Evolutionary conservation across 2,797 vertebrate species (phyloP).

Genomic region (Micromesistius poutassou): DNA sequence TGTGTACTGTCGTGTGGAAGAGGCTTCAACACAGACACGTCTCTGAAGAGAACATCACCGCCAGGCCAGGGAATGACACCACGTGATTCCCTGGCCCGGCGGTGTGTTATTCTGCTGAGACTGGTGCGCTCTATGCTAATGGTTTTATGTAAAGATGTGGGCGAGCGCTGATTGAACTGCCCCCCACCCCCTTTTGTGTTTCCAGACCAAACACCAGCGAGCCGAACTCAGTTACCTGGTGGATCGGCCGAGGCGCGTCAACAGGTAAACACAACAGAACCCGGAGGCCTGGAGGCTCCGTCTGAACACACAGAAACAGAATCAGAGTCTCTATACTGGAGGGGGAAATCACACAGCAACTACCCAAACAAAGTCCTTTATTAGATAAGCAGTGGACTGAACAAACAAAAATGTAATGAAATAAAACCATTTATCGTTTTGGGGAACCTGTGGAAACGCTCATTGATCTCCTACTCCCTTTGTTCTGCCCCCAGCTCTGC

Average conservation of each 20-base stretch:
- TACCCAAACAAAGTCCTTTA: not conserved
- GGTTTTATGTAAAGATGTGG: constrained; percentile 3
- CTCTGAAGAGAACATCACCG: not conserved
- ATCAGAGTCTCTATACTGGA: too few relatives aligned
- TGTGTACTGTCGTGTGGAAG: constrained; percentile 10
- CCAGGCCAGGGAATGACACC: not conserved
- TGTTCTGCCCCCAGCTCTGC: constrained; percentile 79
- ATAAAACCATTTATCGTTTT: not conserved
- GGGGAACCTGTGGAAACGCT: too few relatives aligned
- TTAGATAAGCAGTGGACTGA: not conserved
- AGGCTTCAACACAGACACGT: not conserved
- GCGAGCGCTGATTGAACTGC: not conserved
- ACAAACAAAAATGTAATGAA: not conserved
- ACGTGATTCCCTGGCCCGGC: not conserved
- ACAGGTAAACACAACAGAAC: constrained; percentile 73
- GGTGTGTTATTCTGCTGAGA: not conserved
- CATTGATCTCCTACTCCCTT: not conserved
- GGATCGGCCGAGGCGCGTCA: constrained; percentile 87
- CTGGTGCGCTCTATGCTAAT: constrained; percentile 9
- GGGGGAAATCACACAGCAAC: too few relatives aligned
- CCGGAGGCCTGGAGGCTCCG: not conserved
- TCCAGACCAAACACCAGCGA: constrained; percentile 91
- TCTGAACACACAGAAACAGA: too few relatives aligned
- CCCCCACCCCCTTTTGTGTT: constrained; percentile 50
- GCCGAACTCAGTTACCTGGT: constrained; percentile 90